These are phyloP conservation scores for Melierax canorus DNA, from an alignment of 2,113 vertebrate genomes.

Conservation along the genomic window DNA sequence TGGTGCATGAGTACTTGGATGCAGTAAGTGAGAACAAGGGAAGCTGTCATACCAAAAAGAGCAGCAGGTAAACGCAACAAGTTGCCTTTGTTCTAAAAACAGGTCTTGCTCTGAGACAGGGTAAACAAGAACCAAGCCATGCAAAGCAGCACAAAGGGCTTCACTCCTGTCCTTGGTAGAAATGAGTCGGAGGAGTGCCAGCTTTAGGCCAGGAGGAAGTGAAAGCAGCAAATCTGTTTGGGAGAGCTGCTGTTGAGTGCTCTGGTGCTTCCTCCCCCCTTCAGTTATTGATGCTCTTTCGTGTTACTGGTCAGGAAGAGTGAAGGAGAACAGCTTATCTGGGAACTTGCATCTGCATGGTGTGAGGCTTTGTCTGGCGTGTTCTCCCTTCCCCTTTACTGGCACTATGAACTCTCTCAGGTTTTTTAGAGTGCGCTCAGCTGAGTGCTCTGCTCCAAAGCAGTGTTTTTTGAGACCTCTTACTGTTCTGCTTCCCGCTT, in stretches of 20 bases:
- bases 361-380: neutral
- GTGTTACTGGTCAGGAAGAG: neutral
- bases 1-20: fast-evolving
- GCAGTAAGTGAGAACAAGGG: neutral
- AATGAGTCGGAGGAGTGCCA: neutral
- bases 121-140: neutral
- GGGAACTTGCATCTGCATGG: neutral
- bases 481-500: neutral
- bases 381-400: neutral
- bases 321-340: neutral
- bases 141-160: neutral
- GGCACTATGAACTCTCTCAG: no score
- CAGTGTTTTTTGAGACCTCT: neutral
- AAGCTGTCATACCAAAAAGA: neutral
- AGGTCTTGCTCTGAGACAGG: neutral
- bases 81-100: neutral
- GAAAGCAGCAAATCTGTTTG: neutral
- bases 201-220: neutral
- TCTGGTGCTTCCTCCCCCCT: neutral
- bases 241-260: neutral
- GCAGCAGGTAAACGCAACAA: neutral
- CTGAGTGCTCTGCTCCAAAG: neutral
- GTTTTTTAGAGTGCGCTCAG: neutral
- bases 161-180: neutral
- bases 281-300: neutral